Conservation (phyloP, 2,113 vertebrate species). For the Donacobius atricapilla region DNA sequence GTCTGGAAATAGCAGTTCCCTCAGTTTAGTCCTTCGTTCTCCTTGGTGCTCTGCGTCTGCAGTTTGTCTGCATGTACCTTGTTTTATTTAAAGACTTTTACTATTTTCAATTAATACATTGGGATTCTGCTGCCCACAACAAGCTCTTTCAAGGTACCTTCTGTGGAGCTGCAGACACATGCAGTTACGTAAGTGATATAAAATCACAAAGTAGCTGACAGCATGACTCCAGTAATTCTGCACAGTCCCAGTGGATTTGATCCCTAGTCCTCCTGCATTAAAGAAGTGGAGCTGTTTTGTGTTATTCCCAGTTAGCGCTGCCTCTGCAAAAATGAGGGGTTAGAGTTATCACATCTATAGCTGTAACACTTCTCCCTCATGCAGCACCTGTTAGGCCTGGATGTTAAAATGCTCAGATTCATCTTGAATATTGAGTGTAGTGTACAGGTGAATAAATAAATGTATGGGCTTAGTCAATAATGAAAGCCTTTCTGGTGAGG, state of each 20-base stretch:
- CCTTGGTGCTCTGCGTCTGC: not conserved
- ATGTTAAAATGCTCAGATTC: not conserved
- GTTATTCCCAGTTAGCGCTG: not conserved
- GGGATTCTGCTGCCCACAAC: not conserved
- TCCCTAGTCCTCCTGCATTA: not conserved
- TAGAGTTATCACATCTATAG: not conserved
- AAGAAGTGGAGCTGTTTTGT: not conserved
- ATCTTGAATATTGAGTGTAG: not conserved
- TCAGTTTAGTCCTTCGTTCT: not conserved
- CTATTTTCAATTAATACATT: not conserved
- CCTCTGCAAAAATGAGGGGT: not conserved
- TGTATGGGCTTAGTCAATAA: not conserved
- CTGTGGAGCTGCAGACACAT: not conserved
- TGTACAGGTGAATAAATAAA: not conserved
- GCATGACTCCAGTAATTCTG: fast-evolving
- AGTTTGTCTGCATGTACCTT: not conserved
- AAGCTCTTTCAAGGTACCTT: not conserved
- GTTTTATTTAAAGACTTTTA: not conserved
- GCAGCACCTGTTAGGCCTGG: not conserved
- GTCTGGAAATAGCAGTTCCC: not conserved
- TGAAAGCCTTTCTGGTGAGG: not conserved
- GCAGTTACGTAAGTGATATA: not conserved
- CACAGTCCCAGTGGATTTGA: not conserved
- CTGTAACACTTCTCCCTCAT: not conserved
- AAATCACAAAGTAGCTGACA: not conserved